A percentile compares a stretch with the other conserved stretches of the same genome.
Conservation (phyloP, 2,113 vertebrate genomes). For the Octodon degus region DNA sequence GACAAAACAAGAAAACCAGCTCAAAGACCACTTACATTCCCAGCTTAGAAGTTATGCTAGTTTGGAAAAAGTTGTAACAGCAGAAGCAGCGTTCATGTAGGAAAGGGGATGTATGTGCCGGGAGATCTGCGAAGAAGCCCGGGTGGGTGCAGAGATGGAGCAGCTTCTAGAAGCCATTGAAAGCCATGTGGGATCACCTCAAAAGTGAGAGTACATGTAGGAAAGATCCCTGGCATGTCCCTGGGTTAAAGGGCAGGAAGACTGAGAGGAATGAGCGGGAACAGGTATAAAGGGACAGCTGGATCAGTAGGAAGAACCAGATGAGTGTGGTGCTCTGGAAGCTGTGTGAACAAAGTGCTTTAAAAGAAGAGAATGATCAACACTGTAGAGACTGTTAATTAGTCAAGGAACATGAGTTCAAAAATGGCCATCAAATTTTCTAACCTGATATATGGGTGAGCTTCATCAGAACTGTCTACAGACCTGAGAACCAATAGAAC, state of each 20-base stretch:
- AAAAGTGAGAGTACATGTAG: not conserved
- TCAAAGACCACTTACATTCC: not conserved
- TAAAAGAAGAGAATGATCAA: not conserved
- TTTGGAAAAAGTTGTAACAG: not conserved
- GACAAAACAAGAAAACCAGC: not conserved
- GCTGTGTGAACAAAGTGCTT: not conserved
- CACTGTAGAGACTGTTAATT: not conserved
- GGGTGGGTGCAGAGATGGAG: not conserved
- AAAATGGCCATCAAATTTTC: too few relatives aligned
- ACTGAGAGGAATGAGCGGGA: not conserved
- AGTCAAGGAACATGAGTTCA: not conserved
- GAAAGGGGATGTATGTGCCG: accelerated
- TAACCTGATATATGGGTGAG: not conserved
- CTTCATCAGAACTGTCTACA: not conserved
- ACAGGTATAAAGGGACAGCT: not conserved
- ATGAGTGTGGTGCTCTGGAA: not conserved
- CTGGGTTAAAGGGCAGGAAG: not conserved
- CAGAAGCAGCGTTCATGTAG: accelerated
- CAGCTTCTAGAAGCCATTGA: not conserved
- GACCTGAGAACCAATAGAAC: too few relatives aligned
- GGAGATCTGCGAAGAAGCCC: not conserved
- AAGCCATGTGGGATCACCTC: not conserved
- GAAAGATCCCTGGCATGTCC: not conserved
- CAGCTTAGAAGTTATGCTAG: not conserved
- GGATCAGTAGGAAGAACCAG: not conserved